A percentile compares a stretch with the other conserved stretches of the same genome.
Conservation (phyloP, 2,888 invertebrate genomes). For the Lymantria monacha region DNA sequence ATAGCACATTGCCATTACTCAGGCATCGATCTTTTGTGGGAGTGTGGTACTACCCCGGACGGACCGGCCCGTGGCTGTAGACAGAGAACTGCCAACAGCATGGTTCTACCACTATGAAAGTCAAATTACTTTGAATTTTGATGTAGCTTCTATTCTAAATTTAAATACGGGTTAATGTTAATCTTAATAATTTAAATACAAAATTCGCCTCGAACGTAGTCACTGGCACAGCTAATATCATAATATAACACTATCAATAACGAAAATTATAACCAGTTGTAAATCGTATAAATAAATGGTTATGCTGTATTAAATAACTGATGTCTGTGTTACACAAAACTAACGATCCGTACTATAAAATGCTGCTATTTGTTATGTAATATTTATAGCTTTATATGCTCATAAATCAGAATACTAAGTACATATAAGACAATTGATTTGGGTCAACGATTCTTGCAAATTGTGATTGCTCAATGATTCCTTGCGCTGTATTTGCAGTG, state of each 20-base stretch:
- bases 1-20: too few species aligned
- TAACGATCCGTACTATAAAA: conserved; percentile 11
- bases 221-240: too few species aligned
- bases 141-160: too few species aligned
- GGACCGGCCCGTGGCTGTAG: too few species aligned
- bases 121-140: too few species aligned
- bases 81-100: too few species aligned
- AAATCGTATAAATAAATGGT: not conserved
- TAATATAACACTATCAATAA: not conserved
- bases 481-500: conserved; percentile 18
- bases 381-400: conserved; percentile 2
- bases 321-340: conserved; percentile 6
- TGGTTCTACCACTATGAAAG: too few species aligned
- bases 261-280: not conserved
- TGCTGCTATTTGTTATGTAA: conserved; percentile 2
- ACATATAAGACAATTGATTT: conserved; percentile 42
- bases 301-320: conserved; percentile 6
- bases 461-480: conserved; percentile 38
- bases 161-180: too few species aligned
- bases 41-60: too few species aligned
- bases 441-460: conserved; percentile 43
- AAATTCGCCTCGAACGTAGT: too few species aligned
- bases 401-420: conserved; percentile 13
- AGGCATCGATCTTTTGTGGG: too few species aligned
- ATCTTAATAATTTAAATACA: too few species aligned